Percentiles rank a stretch among this genome's conserved stretches.
phyloP scores from a whole-genome alignment of 2,888 invertebrate species.

The Lithophane socia region DNA sequence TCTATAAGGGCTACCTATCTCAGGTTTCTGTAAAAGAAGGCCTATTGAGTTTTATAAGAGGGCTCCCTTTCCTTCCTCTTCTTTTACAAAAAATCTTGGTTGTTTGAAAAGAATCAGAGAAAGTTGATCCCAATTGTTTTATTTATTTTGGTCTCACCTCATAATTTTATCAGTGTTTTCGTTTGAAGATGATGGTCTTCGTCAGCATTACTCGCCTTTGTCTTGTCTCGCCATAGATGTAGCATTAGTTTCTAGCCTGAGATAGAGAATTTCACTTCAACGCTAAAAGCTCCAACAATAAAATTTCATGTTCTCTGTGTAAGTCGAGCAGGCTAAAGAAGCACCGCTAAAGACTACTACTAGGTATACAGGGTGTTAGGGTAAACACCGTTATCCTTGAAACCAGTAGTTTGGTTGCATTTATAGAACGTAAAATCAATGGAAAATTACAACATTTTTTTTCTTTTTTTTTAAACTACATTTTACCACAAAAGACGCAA shows the following conservation, averaged over 20 bases:
- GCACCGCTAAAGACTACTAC: neutral
- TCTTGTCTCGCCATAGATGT: neutral
- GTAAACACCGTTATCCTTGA: no score
- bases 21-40: conserved; percentile 34
- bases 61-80: conserved; percentile 22
- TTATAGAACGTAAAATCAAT: no score
- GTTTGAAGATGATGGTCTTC: conserved; percentile 18
- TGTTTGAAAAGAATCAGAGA: conserved; percentile 34
- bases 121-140: conserved; percentile 36
- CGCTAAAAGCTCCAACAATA: conserved; percentile 27
- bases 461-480: no score
- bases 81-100: conserved; percentile 19
- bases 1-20: conserved; percentile 21
- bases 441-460: no score
- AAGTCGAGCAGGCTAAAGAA: conserved; percentile 12
- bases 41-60: conserved; percentile 39
- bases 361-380: no score
- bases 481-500: no score
- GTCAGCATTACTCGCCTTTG: neutral
- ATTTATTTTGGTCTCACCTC: conserved; percentile 26
- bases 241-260: conserved; percentile 12
- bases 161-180: conserved; percentile 37
- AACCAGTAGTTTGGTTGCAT: no score
- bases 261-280: neutral
- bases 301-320: conserved; percentile 39